Base-by-base conservation (phyloP, 2,797 vertebrate species). In the Halcyon badia region DNA sequence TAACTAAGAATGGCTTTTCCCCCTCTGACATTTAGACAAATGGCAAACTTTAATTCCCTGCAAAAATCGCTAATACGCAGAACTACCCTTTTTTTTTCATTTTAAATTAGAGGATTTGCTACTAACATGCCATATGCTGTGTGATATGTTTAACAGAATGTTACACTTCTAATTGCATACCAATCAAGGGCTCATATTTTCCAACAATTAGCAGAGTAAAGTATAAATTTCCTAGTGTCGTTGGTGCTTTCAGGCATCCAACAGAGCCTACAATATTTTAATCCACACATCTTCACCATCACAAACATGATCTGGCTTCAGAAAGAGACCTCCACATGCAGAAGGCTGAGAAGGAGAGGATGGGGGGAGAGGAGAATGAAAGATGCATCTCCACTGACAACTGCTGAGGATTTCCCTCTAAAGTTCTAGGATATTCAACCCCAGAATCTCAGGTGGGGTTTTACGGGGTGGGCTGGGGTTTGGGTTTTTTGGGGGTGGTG, bases 81-180 rank as follows among this genome's bases (percentile, higher is more conserved):
- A 89, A 77, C 71, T 80, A 72, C 37, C 70, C 28, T 44, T 16
- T 70, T 91, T 85, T 92, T 92, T 92, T 89, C 81, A 85, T 92
- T 96, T 96, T 57, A 92, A 96, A 95, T 96, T 87, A 94, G 78
- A 95, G 90, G 70, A 93, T 96, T 94, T 92, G 96, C 89, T 96
- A 85, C 96, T 92, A 91, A 94, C 92, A 83, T 89, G 81, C 96
- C 96, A 97, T 96, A 96, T 95, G 96, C 89, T 95, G 90, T 89
- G 94, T 96, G 96, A 94, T 97, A 97, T 91, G 96, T 96, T 94
- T 93, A 96, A 97, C 96, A 97, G 96, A 96, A 96, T 96, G 96
- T 95, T 95, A 96, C 92, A 80, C 92, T 96, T 95, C 92, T 97
- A 97, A 97, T 96, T 97, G 95, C 96, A 93, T 94, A 95, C 90